Conservation (phyloP, 2,797 vertebrate species). For the Myotis planiceps region DNA sequence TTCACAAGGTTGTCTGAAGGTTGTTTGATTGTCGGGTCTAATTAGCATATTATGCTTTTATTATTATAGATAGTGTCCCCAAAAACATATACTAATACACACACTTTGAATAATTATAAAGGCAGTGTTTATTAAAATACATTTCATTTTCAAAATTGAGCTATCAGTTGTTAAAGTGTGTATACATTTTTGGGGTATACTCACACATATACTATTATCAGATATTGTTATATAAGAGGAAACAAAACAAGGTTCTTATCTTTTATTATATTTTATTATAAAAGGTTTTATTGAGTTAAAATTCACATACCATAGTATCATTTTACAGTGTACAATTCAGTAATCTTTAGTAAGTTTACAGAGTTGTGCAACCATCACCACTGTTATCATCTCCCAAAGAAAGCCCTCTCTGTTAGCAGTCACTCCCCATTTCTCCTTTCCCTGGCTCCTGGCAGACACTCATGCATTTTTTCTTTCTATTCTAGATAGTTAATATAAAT, state of each 20-base stretch:
- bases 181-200: not conserved
- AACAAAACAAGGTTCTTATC: not conserved
- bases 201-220: not conserved
- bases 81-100: not conserved
- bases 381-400: not conserved
- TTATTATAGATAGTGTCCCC: no score
- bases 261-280: constrained; percentile 15
- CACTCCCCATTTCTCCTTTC: not conserved
- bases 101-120: not conserved
- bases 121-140: no score
- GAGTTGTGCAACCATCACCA: not conserved
- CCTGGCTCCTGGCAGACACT: not conserved
- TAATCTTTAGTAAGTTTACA: not conserved
- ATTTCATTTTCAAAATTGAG: no score
- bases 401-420: not conserved
- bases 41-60: no score
- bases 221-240: not conserved
- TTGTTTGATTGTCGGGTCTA: no score
- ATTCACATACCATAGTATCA: not conserved
- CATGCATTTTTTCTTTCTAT: not conserved
- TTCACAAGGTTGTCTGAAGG: no score
- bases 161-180: no score
- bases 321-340: not conserved
- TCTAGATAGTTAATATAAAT: not conserved
- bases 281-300: not conserved